These are phyloP conservation scores for Hemistola chrysoprasaria DNA, from an alignment of 2,888 invertebrate genomes.

Conservation along the genomic window DNA sequence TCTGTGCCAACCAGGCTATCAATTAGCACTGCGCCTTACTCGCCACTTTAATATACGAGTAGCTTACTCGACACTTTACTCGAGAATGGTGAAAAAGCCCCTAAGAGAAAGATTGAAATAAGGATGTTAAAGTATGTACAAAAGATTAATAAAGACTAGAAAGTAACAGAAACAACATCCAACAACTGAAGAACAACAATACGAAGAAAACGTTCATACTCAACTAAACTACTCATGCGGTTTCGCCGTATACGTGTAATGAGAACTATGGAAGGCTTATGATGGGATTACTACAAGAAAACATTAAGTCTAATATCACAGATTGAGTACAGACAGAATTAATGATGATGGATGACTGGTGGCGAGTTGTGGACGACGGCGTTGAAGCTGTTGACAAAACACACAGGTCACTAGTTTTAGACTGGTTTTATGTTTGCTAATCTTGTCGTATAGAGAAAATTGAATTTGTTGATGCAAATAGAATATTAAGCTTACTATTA, in stretches of 20 bases:
- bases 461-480: constrained; percentile 13
- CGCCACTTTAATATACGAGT: too few relatives aligned
- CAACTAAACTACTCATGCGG: not conserved
- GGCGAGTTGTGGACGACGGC: constrained; percentile 77
- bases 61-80: too few relatives aligned
- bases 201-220: too few relatives aligned
- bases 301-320: constrained; percentile 72
- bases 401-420: constrained; percentile 18
- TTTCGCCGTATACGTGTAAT: constrained; percentile 32
- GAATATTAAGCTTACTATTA: not conserved
- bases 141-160: constrained; percentile 1
- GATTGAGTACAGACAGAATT: constrained; percentile 49
- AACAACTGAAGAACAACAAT: too few relatives aligned
- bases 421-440: constrained; percentile 1
- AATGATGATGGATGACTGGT: constrained; percentile 77
- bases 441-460: not conserved
- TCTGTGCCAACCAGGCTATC: too few relatives aligned
- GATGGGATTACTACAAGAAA: constrained; percentile 43
- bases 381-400: constrained; percentile 70
- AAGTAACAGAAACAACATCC: too few relatives aligned
- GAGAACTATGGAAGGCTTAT: constrained; percentile 47
- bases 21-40: too few relatives aligned
- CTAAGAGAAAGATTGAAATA: not conserved
- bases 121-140: constrained; percentile 8
- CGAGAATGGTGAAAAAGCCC: too few relatives aligned